phyloP scores from a whole-genome alignment of 1,140 invertebrate species.

The Drosophila leontia region DNA sequence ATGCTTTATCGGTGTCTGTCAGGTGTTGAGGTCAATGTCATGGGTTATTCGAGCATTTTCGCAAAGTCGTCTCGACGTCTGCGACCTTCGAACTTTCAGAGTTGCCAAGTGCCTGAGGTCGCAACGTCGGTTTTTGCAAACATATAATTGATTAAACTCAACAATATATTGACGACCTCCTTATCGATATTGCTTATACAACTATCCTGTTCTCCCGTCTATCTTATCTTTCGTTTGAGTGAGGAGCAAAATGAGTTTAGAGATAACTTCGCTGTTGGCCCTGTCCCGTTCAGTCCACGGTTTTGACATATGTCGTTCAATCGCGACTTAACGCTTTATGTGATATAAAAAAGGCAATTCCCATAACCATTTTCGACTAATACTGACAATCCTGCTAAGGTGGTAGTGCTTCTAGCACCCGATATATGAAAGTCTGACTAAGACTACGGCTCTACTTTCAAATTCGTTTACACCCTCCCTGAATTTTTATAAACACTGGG shows the following conservation, averaged over 20 bases:
- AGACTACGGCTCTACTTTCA: neutral
- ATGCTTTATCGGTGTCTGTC: slow-evolving; percentile 14
- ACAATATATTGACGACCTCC: slow-evolving; percentile 19
- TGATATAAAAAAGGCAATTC: slow-evolving; percentile 21
- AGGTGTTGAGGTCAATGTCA: slow-evolving; percentile 54
- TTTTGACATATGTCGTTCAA: slow-evolving; percentile 52
- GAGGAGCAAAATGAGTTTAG: slow-evolving; percentile 24
- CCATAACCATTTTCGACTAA: neutral
- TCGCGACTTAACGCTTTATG: slow-evolving; percentile 37
- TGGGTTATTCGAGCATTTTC: slow-evolving; percentile 13
- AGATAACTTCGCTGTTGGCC: slow-evolving; percentile 23
- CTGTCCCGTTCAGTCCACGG: neutral
- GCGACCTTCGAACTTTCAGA: slow-evolving; percentile 16
- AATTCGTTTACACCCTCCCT: neutral
- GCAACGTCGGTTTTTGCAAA: neutral
- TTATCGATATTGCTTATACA: slow-evolving; percentile 37
- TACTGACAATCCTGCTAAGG: neutral
- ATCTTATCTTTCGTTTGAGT: slow-evolving; percentile 54
- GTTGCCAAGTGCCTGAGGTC: neutral
- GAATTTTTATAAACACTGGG: neutral
- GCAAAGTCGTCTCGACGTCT: slow-evolving; percentile 20
- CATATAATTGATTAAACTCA: slow-evolving; percentile 26
- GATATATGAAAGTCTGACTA: neutral
- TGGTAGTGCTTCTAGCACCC: neutral
- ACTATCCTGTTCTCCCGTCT: slow-evolving; percentile 29